Evolutionary conservation across 2,888 invertebrate species (phyloP).

Genomic region (Melanargia galathea): DNA sequence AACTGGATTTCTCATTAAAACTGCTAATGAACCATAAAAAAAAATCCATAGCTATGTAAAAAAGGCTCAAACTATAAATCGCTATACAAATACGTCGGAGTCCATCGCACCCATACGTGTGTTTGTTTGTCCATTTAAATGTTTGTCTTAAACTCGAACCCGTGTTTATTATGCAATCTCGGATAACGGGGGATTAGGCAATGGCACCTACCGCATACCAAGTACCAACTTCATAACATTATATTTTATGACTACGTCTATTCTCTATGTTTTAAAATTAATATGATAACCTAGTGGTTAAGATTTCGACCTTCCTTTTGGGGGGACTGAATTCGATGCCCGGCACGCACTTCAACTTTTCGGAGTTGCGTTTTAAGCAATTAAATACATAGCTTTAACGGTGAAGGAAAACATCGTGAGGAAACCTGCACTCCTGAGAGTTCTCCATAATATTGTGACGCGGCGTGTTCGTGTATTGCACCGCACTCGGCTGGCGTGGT

Average conservation of each 20-base stretch:
- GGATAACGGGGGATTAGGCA: conserved; percentile 12
- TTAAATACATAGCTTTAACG: too few relatives aligned
- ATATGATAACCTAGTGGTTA: too few relatives aligned
- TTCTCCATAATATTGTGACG: too few relatives aligned
- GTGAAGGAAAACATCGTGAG: too few relatives aligned
- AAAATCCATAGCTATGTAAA: background rate
- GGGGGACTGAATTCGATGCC: too few relatives aligned
- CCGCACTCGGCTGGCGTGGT: too few relatives aligned
- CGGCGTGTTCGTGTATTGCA: too few relatives aligned
- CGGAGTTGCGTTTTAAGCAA: too few relatives aligned
- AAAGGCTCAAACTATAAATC: conserved; percentile 7
- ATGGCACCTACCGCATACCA: conserved; percentile 1
- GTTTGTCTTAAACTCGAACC: conserved; percentile 23
- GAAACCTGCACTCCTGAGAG: too few relatives aligned
- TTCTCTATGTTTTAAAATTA: too few relatives aligned
- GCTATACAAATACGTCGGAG: conserved; percentile 7
- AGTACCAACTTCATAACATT: background rate
- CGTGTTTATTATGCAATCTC: conserved; percentile 21
- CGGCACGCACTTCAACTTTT: too few relatives aligned
- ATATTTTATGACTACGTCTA: background rate
- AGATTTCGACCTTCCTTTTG: too few relatives aligned
- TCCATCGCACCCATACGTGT: background rate
- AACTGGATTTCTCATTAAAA: background rate
- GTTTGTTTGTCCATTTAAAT: conserved; percentile 24
- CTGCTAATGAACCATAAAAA: background rate